Conservation (phyloP, 2,113 vertebrate species). For the Epinephelus lanceolatus region DNA sequence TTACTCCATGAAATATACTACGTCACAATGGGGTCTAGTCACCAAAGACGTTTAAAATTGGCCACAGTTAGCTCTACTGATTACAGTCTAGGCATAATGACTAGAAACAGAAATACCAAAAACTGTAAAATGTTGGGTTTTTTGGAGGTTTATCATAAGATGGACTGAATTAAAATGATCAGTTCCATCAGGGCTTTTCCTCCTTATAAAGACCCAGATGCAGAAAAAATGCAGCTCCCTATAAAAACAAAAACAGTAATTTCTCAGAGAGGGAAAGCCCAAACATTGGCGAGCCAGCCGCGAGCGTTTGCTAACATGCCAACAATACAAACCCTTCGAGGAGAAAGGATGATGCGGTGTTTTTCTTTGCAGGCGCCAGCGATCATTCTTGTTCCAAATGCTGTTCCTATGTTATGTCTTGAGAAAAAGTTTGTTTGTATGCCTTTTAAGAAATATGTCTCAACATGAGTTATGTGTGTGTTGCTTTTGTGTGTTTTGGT, state of each 20-base stretch:
- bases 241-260: not conserved
- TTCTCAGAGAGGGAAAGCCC: constrained; percentile 23
- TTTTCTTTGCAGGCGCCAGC: constrained; percentile 33
- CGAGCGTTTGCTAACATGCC: constrained; percentile 47
- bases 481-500: not conserved
- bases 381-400: constrained; percentile 3
- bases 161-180: not conserved
- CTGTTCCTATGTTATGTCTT: not conserved
- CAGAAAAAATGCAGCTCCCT: not conserved
- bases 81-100: not conserved
- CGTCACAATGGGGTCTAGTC: too few species aligned
- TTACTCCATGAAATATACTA: too few species aligned
- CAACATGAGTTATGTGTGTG: not conserved
- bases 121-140: not conserved
- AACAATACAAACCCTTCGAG: constrained; percentile 17
- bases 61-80: too few species aligned
- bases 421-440: constrained; percentile 2
- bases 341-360: constrained; percentile 9
- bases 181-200: not conserved
- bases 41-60: too few species aligned
- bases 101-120: not conserved
- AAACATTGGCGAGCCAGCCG: constrained; percentile 14
- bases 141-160: too few species aligned
- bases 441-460: constrained; percentile 20
- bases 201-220: constrained; percentile 7